Conservation (phyloP, 37 sponge, comb jelly and placozoan genomes). For the Haliclona indistincta region DNA sequence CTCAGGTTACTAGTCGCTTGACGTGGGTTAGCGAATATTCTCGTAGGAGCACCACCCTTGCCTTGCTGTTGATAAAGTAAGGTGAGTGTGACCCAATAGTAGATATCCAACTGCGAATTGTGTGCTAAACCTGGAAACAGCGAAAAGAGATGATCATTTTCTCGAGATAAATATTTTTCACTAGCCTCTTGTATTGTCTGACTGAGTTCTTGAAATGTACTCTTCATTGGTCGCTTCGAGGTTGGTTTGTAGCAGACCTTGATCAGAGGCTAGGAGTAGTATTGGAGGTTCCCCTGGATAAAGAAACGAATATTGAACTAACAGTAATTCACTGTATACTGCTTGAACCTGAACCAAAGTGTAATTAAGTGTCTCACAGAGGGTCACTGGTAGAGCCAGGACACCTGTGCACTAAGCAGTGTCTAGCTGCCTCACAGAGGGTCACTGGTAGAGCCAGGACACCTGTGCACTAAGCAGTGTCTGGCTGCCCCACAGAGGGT, state of each 20-base stretch:
- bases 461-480: no score
- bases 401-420: no score
- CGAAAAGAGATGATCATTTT: no score
- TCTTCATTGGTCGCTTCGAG: neutral
- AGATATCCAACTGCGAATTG: slow-evolving; percentile 7
- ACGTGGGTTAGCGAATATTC: neutral
- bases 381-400: no score
- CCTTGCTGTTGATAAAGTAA: neutral
- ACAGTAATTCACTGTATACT: no score
- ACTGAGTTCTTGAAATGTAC: neutral
- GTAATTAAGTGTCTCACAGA: slow-evolving; percentile 6
- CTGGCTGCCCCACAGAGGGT: no score
- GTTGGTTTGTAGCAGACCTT: neutral
- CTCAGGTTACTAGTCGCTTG: neutral
- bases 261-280: neutral
- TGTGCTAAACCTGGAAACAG: slow-evolving; percentile 28
- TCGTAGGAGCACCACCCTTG: neutral
- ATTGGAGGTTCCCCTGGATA: neutral
- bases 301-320: no score
- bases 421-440: no score
- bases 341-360: slow-evolving; percentile 5
- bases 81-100: slow-evolving; percentile 4
- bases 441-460: no score
- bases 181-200: neutral
- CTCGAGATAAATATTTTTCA: neutral